Percentiles rank a stretch among this genome's conserved stretches.
These are phyloP conservation scores for Lasioglossum albipes DNA, from an alignment of 1,140 invertebrate genomes.

Conservation along the genomic window DNA sequence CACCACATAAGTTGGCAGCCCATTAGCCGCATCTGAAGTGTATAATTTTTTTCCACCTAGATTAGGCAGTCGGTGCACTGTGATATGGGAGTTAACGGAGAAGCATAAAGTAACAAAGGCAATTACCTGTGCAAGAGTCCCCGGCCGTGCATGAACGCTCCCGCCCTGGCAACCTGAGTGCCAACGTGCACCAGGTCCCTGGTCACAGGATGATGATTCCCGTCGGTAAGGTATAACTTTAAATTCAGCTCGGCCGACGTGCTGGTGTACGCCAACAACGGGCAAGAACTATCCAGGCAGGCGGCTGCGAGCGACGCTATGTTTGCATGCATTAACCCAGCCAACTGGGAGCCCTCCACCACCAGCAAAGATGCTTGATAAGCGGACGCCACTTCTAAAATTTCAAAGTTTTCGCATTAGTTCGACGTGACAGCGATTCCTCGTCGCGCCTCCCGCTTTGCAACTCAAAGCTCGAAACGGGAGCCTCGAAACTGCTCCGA, in stretches of 20 bases:
- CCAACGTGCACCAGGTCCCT: slow-evolving; percentile 95
- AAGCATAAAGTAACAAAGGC: background rate
- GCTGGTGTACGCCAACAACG: slow-evolving; percentile 91
- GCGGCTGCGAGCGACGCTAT: slow-evolving; percentile 90
- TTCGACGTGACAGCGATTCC: background rate
- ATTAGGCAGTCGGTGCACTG: no score
- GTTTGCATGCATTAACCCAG: slow-evolving; percentile 90
- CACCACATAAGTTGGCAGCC: no score
- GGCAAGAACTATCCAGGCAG: slow-evolving; percentile 87
- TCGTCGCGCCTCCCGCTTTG: background rate
- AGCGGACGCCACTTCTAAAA: slow-evolving; percentile 88
- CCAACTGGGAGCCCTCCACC: slow-evolving; percentile 91
- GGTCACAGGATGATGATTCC: slow-evolving; percentile 85
- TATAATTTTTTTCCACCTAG: no score
- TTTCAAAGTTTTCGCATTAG: background rate
- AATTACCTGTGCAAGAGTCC: slow-evolving; percentile 88
- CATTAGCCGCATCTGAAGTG: no score
- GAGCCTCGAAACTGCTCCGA: background rate
- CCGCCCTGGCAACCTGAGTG: slow-evolving; percentile 91
- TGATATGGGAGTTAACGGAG: no score
- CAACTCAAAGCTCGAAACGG: background rate
- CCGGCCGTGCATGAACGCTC: slow-evolving; percentile 94
- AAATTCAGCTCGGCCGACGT: slow-evolving; percentile 90
- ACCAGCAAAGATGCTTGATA: slow-evolving; percentile 91
- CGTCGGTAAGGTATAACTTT: slow-evolving; percentile 87